Conservation (phyloP, 2,888 invertebrate genomes). For the Eugnorisma glareosa region DNA sequence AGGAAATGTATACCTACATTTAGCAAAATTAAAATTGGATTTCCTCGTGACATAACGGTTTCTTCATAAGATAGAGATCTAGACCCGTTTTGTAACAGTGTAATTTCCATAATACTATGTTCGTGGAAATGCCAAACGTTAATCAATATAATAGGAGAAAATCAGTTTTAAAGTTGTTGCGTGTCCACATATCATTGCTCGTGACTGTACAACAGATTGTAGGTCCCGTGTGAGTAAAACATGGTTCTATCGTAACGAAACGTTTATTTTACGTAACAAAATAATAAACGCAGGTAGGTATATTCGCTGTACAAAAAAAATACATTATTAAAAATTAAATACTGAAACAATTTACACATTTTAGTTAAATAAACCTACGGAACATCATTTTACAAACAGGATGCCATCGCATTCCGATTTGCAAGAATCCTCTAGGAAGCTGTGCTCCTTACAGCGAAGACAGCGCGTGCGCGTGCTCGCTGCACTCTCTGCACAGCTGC, state of each 20-base stretch:
- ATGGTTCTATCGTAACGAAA: conserved; percentile 30
- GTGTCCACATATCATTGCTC: not conserved
- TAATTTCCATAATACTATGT: no score
- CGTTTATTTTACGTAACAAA: conserved; percentile 54
- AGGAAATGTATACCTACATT: not conserved
- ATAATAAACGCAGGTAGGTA: conserved; percentile 43
- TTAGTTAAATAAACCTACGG: conserved; percentile 4
- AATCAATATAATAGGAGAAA: not conserved
- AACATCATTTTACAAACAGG: conserved; percentile 14
- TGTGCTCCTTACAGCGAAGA: not conserved
- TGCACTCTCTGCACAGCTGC: no score
- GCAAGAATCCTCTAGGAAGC: conserved; percentile 11
- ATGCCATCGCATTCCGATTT: not conserved
- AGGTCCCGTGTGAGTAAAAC: not conserved
- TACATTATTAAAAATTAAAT: conserved; percentile 25
- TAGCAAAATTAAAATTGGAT: not conserved
- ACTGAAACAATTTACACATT: conserved; percentile 29
- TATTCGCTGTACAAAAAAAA: conserved; percentile 28
- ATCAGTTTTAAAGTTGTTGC: not conserved
- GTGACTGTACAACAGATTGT: not conserved
- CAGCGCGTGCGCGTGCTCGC: not conserved
- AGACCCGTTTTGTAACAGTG: no score
- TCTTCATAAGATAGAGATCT: no score
- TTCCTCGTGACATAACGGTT: not conserved
- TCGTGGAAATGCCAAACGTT: not conserved